A percentile compares a stretch with the other conserved stretches of the same genome.
Evolutionary conservation across 92 coral and sea anemone species (phyloP).

Genomic region (Parazoanthus darwini): DNA sequence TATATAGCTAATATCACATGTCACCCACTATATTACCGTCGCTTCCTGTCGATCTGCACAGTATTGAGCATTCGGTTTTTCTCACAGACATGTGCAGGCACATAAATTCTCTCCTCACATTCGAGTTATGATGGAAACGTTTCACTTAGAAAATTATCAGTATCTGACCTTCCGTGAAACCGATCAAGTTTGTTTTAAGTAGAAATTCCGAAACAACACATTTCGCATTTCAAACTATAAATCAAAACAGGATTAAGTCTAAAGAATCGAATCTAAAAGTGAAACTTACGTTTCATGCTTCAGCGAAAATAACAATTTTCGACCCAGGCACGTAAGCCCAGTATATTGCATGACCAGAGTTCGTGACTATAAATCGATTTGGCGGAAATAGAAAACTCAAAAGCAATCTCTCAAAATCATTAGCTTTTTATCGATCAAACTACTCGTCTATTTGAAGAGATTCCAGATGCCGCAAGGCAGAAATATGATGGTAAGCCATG

Average conservation of each 20-base stretch:
- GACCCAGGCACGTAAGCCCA: background rate
- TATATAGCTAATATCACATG: background rate
- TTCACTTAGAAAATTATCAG: background rate
- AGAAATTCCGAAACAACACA: background rate
- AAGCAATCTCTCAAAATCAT: background rate
- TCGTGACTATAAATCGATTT: slow-evolving; percentile 18
- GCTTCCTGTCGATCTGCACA: slow-evolving; percentile 2
- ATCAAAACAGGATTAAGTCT: background rate
- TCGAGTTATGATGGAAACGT: background rate
- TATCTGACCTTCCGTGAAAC: background rate
- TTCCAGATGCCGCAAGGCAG: background rate
- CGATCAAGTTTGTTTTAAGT: background rate
- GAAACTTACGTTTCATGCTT: slow-evolving; percentile 14
- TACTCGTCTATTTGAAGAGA: background rate
- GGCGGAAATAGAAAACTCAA: slow-evolving; percentile 29
- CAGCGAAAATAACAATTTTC: background rate
- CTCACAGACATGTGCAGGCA: slow-evolving; percentile 16
- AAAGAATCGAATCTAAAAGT: background rate
- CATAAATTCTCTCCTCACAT: background rate
- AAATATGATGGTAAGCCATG: background rate
- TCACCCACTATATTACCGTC: background rate
- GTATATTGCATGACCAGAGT: slow-evolving; percentile 26
- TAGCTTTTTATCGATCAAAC: background rate
- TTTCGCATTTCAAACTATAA: background rate
- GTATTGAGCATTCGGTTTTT: slow-evolving; percentile 1